Evolutionary conservation across 2,888 invertebrate genomes (phyloP).

Genomic region (Pammene aurita): DNA sequence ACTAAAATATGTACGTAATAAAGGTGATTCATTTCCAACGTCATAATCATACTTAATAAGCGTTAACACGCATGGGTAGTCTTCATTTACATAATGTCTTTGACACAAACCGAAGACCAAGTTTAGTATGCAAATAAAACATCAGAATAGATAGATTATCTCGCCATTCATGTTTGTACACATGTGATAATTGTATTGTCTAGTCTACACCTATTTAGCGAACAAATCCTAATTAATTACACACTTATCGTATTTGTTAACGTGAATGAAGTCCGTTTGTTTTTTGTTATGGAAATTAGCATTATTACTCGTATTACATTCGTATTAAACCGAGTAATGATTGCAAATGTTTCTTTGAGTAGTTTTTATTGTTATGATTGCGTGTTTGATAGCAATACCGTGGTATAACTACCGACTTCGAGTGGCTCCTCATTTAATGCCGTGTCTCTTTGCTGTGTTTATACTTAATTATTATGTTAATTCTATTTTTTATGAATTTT

Average conservation of each 20-base stretch:
- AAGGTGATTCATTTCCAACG: slow-evolving; percentile 13
- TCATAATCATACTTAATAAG: slow-evolving; percentile 21
- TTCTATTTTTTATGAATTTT: too few species aligned
- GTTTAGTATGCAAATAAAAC: slow-evolving; percentile 36
- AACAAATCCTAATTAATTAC: slow-evolving; percentile 39
- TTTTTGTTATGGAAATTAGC: slow-evolving; percentile 32
- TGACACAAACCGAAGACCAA: slow-evolving; percentile 22
- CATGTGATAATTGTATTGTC: slow-evolving; percentile 45
- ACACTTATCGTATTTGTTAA: slow-evolving; percentile 28
- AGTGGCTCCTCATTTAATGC: neutral
- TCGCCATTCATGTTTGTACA: slow-evolving; percentile 33
- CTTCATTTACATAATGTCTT: slow-evolving; percentile 38
- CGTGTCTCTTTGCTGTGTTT: slow-evolving; percentile 1
- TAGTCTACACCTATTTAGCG: slow-evolving; percentile 44
- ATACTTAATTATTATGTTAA: neutral
- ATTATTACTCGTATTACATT: slow-evolving; percentile 10
- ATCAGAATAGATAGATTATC: slow-evolving; percentile 34
- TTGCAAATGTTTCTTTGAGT: neutral
- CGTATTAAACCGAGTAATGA: neutral
- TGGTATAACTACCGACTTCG: slow-evolving; percentile 1
- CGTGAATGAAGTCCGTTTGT: slow-evolving; percentile 25
- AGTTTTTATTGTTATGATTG: neutral
- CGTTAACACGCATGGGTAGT: slow-evolving; percentile 14
- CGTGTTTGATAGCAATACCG: slow-evolving; percentile 9
- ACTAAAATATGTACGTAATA: neutral